These are phyloP conservation scores for Epirrhoe tristata DNA, from an alignment of 2,888 invertebrate genomes.

Conservation along the genomic window DNA sequence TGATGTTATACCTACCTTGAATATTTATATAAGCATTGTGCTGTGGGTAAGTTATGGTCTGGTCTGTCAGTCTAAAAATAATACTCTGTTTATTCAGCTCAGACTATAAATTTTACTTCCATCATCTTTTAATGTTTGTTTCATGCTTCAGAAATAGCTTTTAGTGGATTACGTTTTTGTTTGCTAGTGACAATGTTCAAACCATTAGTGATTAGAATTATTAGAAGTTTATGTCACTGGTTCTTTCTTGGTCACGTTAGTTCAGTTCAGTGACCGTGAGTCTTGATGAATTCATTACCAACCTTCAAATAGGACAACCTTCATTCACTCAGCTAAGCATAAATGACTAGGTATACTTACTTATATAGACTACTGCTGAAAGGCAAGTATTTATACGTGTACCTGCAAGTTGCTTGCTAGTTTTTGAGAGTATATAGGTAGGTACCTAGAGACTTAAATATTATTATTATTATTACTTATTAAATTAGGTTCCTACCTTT, in stretches of 20 bases:
- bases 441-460: no score
- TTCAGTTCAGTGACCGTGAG: not conserved
- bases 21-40: slow-evolving; percentile 1
- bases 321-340: not conserved
- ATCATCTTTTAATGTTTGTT: slow-evolving; percentile 37
- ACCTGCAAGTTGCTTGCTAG: not conserved
- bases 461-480: no score
- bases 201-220: not conserved
- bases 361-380: no score
- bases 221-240: not conserved
- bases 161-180: slow-evolving; percentile 21
- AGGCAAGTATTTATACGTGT: not conserved
- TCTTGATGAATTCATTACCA: not conserved
- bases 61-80: slow-evolving; percentile 40
- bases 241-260: not conserved
- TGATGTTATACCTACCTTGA: not conserved
- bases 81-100: slow-evolving; percentile 38
- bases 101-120: slow-evolving; percentile 38
- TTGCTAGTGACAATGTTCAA: not conserved
- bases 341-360: not conserved
- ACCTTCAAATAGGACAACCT: not conserved
- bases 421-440: no score
- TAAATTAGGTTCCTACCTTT: slow-evolving; percentile 51
- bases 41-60: slow-evolving; percentile 5
- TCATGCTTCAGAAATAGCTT: slow-evolving; percentile 36